phyloP scores from a whole-genome alignment of 2,888 invertebrate genomes.

The Cheilosia urbana region DNA sequence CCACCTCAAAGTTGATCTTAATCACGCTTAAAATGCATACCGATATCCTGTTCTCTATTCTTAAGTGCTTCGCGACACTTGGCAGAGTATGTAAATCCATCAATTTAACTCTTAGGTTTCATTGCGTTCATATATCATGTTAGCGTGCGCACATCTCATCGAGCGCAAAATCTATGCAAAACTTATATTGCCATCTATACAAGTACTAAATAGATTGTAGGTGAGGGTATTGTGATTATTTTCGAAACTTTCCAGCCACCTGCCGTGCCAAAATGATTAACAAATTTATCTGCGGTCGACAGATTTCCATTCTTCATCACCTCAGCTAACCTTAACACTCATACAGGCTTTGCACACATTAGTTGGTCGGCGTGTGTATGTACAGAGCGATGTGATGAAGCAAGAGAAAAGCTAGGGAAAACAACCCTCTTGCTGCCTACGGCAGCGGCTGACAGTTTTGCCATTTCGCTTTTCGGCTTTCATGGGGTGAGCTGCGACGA shows the following conservation, averaged over 20 bases:
- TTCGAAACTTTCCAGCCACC: slow-evolving; percentile 75
- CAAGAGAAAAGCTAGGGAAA: slow-evolving; percentile 51
- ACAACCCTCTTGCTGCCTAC: slow-evolving; percentile 38
- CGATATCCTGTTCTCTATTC: no score
- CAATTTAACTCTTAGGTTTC: not conserved
- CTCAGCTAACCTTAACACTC: slow-evolving; percentile 21
- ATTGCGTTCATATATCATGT: slow-evolving; percentile 33
- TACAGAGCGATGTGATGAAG: slow-evolving; percentile 35
- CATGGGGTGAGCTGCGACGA: slow-evolving; percentile 14
- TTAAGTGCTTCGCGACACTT: no score
- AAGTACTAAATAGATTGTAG: slow-evolving; percentile 20
- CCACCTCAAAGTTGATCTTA: no score
- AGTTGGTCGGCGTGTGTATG: slow-evolving; percentile 23
- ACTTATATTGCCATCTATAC: slow-evolving; percentile 56
- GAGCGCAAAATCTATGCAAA: slow-evolving; percentile 50
- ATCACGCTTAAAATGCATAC: no score
- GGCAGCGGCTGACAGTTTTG: slow-evolving; percentile 58
- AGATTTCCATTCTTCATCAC: slow-evolving; percentile 70
- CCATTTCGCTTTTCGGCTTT: slow-evolving; percentile 29
- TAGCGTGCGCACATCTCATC: slow-evolving; percentile 37
- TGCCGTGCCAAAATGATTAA: slow-evolving; percentile 78
- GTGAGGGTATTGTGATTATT: slow-evolving; percentile 48
- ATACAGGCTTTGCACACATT: slow-evolving; percentile 53
- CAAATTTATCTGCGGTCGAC: slow-evolving; percentile 78
- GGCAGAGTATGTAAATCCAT: not conserved